Evolutionary conservation across 2,113 vertebrate genomes (phyloP).

Genomic region (Syngnathus typhle): DNA sequence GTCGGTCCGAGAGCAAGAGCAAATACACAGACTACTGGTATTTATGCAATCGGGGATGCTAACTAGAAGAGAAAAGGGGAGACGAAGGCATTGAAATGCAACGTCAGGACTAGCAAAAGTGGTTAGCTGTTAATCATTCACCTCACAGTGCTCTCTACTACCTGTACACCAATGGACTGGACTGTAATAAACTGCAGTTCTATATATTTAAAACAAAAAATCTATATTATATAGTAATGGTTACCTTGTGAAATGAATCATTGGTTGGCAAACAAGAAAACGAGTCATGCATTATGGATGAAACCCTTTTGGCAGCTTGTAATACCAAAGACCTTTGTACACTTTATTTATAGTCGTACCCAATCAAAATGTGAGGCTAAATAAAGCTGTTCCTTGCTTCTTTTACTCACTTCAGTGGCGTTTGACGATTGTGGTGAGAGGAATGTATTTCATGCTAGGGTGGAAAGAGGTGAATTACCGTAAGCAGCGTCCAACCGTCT

Average conservation of each 20-base stretch:
- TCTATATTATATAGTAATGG: not conserved
- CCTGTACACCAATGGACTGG: conserved; percentile 23
- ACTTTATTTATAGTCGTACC: conserved; percentile 4
- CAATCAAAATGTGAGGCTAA: conserved; percentile 24
- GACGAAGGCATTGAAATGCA: conserved; percentile 43
- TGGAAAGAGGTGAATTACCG: conserved; percentile 15
- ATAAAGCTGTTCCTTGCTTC: conserved; percentile 14
- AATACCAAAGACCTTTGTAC: conserved; percentile 14
- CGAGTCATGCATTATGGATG: conserved; percentile 12
- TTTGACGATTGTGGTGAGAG: not conserved
- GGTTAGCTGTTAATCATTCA: conserved; percentile 57
- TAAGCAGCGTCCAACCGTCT: conserved; percentile 11
- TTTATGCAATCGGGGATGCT: conserved; percentile 23
- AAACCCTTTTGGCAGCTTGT: conserved; percentile 15
- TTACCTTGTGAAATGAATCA: conserved; percentile 28
- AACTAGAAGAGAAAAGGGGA: conserved; percentile 8
- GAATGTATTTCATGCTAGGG: conserved; percentile 8
- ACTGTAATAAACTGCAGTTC: conserved; percentile 14
- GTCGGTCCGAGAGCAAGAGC: not conserved
- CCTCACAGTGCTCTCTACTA: conserved; percentile 27
- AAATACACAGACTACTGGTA: conserved; percentile 28
- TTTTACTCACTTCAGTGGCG: not conserved
- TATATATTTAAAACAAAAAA: not conserved
- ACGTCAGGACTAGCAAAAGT: conserved; percentile 46
- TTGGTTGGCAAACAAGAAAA: conserved; percentile 12